phyloP scores from a whole-genome alignment of 2,113 vertebrate genomes.

The Murina feae region DNA sequence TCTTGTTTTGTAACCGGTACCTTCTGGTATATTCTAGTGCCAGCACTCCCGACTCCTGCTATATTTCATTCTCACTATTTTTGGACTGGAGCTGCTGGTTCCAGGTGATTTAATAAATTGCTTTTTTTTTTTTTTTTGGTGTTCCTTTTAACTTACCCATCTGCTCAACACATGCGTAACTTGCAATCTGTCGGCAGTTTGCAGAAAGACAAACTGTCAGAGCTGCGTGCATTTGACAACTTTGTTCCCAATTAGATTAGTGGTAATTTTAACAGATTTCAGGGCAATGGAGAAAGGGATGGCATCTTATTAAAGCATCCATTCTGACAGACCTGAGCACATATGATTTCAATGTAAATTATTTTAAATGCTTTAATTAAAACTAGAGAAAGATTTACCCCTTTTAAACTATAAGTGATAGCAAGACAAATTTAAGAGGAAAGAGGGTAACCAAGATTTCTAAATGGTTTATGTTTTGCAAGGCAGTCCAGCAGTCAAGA shows the following conservation, averaged over 20 bases:
- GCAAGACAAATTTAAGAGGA: conserved; percentile 86
- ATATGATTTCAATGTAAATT: conserved; percentile 87
- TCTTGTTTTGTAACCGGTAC: conserved; percentile 91
- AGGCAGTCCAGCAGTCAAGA: conserved; percentile 81
- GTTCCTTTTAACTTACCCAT: conserved; percentile 91
- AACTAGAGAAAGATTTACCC: conserved; percentile 85
- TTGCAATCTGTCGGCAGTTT: conserved; percentile 90
- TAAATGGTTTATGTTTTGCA: conserved; percentile 83
- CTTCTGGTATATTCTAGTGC: conserved; percentile 88
- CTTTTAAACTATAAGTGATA: conserved; percentile 85
- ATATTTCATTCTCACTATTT: conserved; percentile 93
- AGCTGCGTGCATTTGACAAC: conserved; percentile 87
- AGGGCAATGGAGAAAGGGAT: conserved; percentile 85
- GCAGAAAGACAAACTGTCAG: conserved; percentile 91
- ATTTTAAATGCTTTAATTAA: conserved; percentile 90
- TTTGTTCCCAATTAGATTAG: conserved; percentile 90
- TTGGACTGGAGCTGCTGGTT: conserved; percentile 89
- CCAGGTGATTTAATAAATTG: conserved; percentile 93
- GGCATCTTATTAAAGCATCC: conserved; percentile 88
- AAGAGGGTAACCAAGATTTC: conserved; percentile 82
- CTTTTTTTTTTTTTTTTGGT: conserved; percentile 84
- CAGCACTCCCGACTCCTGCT: conserved; percentile 87
- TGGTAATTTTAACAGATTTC: conserved; percentile 91
- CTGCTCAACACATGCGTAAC: conserved; percentile 90
- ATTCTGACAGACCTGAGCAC: conserved; percentile 86